These are phyloP conservation scores for Chymomyza fuscimana DNA, from an alignment of 2,888 invertebrate species.

Conservation along the genomic window DNA sequence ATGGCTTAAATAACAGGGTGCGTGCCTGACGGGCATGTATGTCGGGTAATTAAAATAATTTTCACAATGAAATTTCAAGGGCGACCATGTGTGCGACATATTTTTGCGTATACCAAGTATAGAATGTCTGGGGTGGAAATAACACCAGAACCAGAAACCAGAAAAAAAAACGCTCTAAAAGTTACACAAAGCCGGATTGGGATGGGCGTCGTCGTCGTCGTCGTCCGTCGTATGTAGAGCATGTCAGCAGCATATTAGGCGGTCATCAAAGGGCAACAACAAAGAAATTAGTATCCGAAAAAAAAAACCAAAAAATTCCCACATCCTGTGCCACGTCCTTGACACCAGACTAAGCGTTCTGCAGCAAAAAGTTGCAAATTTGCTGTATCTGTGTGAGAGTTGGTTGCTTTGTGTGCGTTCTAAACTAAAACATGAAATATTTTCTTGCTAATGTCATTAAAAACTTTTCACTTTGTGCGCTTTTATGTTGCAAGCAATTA, in stretches of 20 bases:
- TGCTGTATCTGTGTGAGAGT: background rate
- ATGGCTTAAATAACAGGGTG: conserved; percentile 58
- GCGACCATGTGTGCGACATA: conserved; percentile 65
- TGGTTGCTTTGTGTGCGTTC: background rate
- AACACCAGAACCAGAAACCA: conserved; percentile 14
- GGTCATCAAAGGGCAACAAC: conserved; percentile 34
- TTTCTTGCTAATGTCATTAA: conserved; percentile 60
- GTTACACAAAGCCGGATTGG: background rate
- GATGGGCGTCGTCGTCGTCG: conserved; percentile 4
- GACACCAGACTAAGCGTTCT: conserved; percentile 35
- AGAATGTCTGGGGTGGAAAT: conserved; percentile 49
- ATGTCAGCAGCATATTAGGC: conserved; percentile 21
- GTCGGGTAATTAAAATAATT: conserved; percentile 68
- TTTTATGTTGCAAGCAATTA: conserved; percentile 54
- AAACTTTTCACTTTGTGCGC: conserved; percentile 62
- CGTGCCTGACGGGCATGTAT: conserved; percentile 42
- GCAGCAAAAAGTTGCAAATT: conserved; percentile 1
- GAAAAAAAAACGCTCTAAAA: conserved; percentile 20
- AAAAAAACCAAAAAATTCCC: conserved; percentile 14
- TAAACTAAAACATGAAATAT: background rate
- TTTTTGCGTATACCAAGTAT: conserved; percentile 24
- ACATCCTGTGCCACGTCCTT: conserved; percentile 48
- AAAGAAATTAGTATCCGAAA: conserved; percentile 19
- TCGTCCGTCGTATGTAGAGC: conserved; percentile 50
- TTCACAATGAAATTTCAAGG: conserved; percentile 65